Percentiles rank a stretch among this genome's conserved stretches.
phyloP scores from a whole-genome alignment of 2,888 invertebrate species.

The Melanostoma mellinum region DNA sequence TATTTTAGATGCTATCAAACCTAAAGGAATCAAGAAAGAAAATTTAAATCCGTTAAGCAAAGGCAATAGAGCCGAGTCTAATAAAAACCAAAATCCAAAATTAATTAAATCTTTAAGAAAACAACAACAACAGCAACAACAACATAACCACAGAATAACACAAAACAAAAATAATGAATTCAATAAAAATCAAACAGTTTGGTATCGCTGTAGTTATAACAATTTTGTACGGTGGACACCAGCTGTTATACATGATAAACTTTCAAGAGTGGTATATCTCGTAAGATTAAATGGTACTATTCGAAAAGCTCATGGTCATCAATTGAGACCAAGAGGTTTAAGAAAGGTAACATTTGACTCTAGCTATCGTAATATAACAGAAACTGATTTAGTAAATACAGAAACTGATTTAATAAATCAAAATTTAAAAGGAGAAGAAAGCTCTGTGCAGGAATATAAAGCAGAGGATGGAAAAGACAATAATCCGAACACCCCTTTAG shows the following conservation, averaged over 20 bases:
- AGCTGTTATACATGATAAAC: background rate
- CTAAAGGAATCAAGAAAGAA: background rate
- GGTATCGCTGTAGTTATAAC: constrained; percentile 34
- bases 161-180: background rate
- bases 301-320: constrained; percentile 23
- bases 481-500: constrained; percentile 6
- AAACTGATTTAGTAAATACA: background rate
- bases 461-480: background rate
- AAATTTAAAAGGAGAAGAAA: constrained; percentile 3
- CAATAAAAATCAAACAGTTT: constrained; percentile 27
- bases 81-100: background rate
- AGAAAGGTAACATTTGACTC: constrained; percentile 28
- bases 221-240: background rate
- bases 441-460: background rate
- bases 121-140: constrained; percentile 3
- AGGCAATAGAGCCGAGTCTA: background rate
- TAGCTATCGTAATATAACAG: constrained; percentile 2
- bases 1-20: constrained; percentile 13
- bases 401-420: no score
- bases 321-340: constrained; percentile 11
- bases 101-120: background rate
- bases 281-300: constrained; percentile 31
- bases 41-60: background rate
- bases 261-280: constrained; percentile 28
- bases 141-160: background rate